Base-by-base conservation (phyloP, 2,113 vertebrate genomes). In the Melanerpes aurifrons region DNA sequence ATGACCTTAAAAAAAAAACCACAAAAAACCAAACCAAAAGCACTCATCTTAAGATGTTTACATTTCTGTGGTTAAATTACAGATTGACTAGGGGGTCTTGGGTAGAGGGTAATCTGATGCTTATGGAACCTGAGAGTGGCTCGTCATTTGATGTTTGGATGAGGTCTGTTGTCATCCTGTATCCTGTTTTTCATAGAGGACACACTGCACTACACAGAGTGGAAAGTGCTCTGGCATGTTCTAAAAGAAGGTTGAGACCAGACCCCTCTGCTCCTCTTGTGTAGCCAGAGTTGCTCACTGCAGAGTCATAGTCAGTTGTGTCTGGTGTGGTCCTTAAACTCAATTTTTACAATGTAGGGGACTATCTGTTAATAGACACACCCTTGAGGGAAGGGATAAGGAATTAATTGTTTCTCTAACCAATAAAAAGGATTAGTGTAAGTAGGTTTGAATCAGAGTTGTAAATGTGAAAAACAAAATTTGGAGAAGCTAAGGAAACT, bases 181-280 rank as follows among this genome's bases (percentile, higher is more conserved):
- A 12, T 35, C 3, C 3, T 2, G 31, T 7, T 66, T 62, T 77
- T 63, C 13, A 2, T 58, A 66, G 53, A 50, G 69, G 28, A 74
- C 45, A 48, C 62, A 32, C 70, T 84, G 31, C 2, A 0, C 32
- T 73, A 18, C 15, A 12, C 19, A 35, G 54, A 9, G 54, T 76
- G 20, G 22, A 16, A 76, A 35, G 32, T 25, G 3, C 37, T 50
- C 15, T 54, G 32, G 14, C 0, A 0, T 31, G 5, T 72, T 69
- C 58, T 21, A 18, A 7, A 47, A 48, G 47, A 59, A 53, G 20
- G 13, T 0, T 69, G 64, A 70, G 32, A 62, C 14, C 47, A 87
- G 67, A 78, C 12, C 14, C 45, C 29, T 68, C 16, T 82, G 25
- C 17, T 67, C 15, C 26, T 47, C 40, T 29, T 45, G 18, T 7